Evolutionary conservation across 2,797 vertebrate species (phyloP).

Genomic region (Falco concolor): DNA sequence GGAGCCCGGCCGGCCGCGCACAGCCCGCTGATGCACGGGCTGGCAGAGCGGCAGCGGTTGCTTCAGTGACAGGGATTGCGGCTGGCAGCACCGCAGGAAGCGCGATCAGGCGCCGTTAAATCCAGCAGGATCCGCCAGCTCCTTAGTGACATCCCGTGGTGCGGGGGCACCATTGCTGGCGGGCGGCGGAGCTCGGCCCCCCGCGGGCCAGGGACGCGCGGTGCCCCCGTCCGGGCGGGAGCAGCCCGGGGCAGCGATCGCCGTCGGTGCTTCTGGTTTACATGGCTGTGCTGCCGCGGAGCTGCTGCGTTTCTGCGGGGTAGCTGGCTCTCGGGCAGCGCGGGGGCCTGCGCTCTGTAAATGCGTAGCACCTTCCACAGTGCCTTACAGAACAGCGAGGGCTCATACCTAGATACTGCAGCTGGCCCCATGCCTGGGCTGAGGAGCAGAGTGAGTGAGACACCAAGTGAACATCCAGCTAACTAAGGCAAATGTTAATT

Average conservation of each 20-base stretch:
- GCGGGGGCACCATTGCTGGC: not conserved
- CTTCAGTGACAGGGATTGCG: not conserved
- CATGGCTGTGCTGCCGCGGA: not conserved
- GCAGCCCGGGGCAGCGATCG: not conserved
- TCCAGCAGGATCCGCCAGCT: not conserved
- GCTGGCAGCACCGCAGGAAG: not conserved
- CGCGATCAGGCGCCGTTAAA: not conserved
- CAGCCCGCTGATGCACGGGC: not conserved
- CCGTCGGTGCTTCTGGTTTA: rapidly evolving
- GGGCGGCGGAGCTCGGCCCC: not conserved
- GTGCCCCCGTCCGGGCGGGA: rapidly evolving
- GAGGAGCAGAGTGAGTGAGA: not conserved
- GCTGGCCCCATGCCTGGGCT: not conserved
- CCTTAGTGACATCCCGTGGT: conserved; percentile 51
- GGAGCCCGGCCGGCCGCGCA: not conserved
- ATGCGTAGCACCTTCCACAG: not conserved
- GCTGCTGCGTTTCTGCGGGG: not conserved
- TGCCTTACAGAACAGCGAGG: rapidly evolving
- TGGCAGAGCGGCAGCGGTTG: not conserved
- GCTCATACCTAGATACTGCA: not conserved
- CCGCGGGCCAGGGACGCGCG: not conserved
- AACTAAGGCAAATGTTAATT: not conserved
- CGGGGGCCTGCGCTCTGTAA: not conserved
- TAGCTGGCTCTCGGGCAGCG: not conserved
- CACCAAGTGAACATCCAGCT: not conserved